phyloP scores from a whole-genome alignment of 2,113 vertebrate genomes.

The Lutjanus erythropterus region DNA sequence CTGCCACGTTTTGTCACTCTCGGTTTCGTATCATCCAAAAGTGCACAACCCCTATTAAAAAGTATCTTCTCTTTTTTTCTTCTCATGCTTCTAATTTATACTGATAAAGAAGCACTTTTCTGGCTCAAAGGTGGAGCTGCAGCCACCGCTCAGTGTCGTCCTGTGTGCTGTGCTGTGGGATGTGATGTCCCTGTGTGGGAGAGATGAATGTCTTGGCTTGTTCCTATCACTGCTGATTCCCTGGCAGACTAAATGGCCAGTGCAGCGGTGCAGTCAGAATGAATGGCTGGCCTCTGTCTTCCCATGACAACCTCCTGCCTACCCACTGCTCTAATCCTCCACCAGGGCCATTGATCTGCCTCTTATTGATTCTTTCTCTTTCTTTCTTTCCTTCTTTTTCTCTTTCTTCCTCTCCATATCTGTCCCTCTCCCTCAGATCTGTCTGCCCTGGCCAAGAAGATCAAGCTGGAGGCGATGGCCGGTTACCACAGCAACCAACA shows the following conservation, averaged over 20 bases:
- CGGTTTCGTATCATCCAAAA: constrained; percentile 56
- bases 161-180: constrained; percentile 62
- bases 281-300: constrained; percentile 80
- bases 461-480: constrained; percentile 97
- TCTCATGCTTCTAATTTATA: constrained; percentile 37
- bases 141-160: constrained; percentile 27
- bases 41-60: constrained; percentile 71
- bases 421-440: constrained; percentile 85
- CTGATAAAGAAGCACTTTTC: constrained; percentile 49
- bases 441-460: constrained; percentile 97
- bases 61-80: constrained; percentile 22
- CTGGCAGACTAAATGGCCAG: constrained; percentile 77
- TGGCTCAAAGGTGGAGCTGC: constrained; percentile 58
- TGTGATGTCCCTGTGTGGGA: constrained; percentile 77
- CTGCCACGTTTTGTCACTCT: constrained; percentile 59
- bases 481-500: constrained; percentile 94
- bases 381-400: constrained; percentile 26
- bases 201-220: constrained; percentile 81
- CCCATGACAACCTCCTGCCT: constrained; percentile 80
- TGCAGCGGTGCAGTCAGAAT: constrained; percentile 80
- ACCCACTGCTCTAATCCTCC: constrained; percentile 79
- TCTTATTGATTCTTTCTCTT: constrained; percentile 76
- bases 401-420: constrained; percentile 45
- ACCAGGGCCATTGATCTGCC: constrained; percentile 78
- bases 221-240: constrained; percentile 76